Conservation (phyloP, 2,113 vertebrate species). For the Sylvicapra grimmia region DNA sequence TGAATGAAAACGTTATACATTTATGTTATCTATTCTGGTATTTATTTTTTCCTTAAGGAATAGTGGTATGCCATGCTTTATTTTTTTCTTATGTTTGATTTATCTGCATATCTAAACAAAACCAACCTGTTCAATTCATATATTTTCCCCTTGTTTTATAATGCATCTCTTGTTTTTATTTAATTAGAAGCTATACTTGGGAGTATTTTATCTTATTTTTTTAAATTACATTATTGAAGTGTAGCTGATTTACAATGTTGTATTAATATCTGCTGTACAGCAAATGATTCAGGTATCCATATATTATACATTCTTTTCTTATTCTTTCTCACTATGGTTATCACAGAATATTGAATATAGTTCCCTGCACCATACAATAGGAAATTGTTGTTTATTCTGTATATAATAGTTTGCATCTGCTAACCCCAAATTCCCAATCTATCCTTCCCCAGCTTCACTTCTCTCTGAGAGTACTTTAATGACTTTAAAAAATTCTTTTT, state of each 20-base stretch:
- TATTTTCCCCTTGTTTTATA: background rate
- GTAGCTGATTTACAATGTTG: background rate
- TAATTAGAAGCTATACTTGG: background rate
- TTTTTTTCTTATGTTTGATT: background rate
- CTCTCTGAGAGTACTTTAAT: background rate
- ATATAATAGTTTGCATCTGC: background rate
- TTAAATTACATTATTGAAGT: background rate
- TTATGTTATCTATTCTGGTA: background rate
- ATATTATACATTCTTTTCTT: background rate
- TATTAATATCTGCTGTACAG: background rate
- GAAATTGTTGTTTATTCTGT: background rate
- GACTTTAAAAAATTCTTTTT: background rate
- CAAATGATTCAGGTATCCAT: background rate
- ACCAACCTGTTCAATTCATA: background rate
- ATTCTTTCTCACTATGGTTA: background rate
- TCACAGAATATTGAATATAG: background rate
- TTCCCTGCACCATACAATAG: background rate
- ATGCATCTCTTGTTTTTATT: background rate
- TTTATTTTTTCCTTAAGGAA: background rate
- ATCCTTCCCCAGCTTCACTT: background rate
- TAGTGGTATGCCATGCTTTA: background rate
- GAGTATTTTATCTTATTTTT: background rate
- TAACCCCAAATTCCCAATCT: background rate
- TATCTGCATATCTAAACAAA: background rate
- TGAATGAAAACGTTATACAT: background rate